Base-by-base conservation (phyloP, 2,113 vertebrate species). In the Hipposideros armiger region DNA sequence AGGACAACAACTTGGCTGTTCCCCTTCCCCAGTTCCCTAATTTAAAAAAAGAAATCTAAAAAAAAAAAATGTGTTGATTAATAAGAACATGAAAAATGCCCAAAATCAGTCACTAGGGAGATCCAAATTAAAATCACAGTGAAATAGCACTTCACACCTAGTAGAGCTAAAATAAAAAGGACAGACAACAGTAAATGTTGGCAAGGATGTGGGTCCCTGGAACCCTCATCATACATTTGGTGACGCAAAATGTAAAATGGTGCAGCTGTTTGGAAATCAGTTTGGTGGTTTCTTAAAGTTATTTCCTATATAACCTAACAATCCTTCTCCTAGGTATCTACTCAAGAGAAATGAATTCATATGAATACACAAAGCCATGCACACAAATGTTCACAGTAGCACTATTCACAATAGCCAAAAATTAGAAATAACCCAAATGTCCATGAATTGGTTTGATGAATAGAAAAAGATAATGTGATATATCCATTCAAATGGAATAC, bases 291-390 rank as follows among this genome's bases (percentile, higher is more conserved):
- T 84, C 83, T 52, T 94, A 66, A 52, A 78, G 72, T 54, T 81
- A 54, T 42, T 69, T 90, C 52, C 70, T 24, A 14, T 50, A 13
- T 36, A 45, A 45, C 20, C 56, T 72, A 56, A 32, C 45, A 67
- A 47, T 74, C 88, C 32, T 60, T 52, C 58, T 82, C 56, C 19
- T 66, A 47, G 17, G 1, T 80, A 47, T 56, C 15, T 32, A 24
- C 60, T 60, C 22, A 52, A 95, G 30, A 94, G 30, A 91, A 86
- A 90, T 58, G 45, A 78, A 90, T 94, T 58, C 4, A 15, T 24
- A 20, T 5, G 32, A 82, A 72, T 52, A 81, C 64, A 67, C 42
- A 50, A 66, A 76, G 1, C 17, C 13, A 91, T 28, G 24, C 3
- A 11, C 22, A 74, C 10, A 22, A 52, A 47, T 42, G 16, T 69